Percentiles rank a stretch among this genome's conserved stretches.
These are phyloP conservation scores for Lonchura striata DNA, from an alignment of 2,113 vertebrate genomes.

Conservation along the genomic window DNA sequence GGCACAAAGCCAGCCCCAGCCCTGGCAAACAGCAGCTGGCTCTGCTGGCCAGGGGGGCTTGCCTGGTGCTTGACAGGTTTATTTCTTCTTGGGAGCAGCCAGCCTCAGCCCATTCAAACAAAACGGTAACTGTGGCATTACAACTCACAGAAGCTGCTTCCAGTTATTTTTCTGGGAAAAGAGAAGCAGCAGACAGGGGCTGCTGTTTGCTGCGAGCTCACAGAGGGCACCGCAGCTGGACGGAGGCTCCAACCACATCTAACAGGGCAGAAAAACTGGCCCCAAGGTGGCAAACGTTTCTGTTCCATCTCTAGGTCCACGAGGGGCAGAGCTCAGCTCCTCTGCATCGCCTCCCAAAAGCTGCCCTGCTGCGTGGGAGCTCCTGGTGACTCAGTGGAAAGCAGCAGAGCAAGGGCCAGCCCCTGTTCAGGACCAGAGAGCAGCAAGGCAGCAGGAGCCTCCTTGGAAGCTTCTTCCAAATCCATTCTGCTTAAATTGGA, in stretches of 20 bases:
- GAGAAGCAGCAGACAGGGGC: neutral
- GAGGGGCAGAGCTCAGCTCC: neutral
- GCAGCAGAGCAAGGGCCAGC: neutral
- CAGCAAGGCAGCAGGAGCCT: neutral
- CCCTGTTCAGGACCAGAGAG: rapidly evolving
- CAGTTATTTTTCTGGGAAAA: neutral
- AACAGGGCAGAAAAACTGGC: neutral
- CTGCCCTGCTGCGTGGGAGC: neutral
- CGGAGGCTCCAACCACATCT: neutral
- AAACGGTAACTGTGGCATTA: neutral
- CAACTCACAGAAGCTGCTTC: neutral
- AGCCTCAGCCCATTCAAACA: neutral
- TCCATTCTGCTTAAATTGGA: neutral
- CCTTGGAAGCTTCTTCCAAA: neutral
- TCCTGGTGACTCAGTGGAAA: neutral
- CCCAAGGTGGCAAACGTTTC: neutral
- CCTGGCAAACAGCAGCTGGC: neutral
- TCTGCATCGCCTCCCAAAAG: neutral
- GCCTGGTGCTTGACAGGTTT: rapidly evolving
- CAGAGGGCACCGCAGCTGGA: neutral
- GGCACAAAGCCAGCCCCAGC: neutral
- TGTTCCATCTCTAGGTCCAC: neutral
- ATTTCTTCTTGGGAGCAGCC: neutral
- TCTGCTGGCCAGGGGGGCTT: rapidly evolving
- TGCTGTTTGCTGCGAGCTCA: rapidly evolving